Conservation (phyloP, 2,113 vertebrate species). For the Seriola quinqueradiata region DNA sequence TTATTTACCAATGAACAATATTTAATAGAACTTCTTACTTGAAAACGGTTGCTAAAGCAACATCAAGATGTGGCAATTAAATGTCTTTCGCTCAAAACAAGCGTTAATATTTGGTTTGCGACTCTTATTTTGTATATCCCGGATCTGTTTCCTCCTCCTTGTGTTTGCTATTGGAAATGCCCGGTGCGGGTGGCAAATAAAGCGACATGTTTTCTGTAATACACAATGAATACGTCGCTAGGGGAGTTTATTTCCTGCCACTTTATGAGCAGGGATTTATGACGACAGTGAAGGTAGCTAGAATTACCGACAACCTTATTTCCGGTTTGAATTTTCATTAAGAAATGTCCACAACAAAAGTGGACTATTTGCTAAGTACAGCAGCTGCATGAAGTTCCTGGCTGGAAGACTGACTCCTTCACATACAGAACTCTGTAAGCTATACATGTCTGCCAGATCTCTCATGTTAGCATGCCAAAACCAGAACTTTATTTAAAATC, state of each 20-base stretch:
- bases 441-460: neutral
- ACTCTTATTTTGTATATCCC: slow-evolving; percentile 63
- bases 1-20: fast-evolving
- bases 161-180: slow-evolving; percentile 29
- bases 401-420: neutral
- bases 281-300: neutral
- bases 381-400: too few relatives aligned
- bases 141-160: slow-evolving; percentile 39
- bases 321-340: slow-evolving; percentile 28
- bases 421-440: neutral
- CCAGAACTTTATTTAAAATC: neutral
- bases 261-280: slow-evolving; percentile 69
- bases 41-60: fast-evolving
- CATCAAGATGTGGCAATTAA: neutral
- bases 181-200: slow-evolving; percentile 67
- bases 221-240: slow-evolving; percentile 54
- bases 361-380: neutral
- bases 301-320: neutral
- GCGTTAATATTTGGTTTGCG: neutral
- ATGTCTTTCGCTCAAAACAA: neutral
- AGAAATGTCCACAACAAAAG: neutral
- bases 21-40: neutral
- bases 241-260: slow-evolving; percentile 80
- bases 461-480: neutral
- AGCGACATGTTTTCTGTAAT: slow-evolving; percentile 51